Conservation (phyloP, 2,888 invertebrate genomes). For the Hedychridium roseum region DNA sequence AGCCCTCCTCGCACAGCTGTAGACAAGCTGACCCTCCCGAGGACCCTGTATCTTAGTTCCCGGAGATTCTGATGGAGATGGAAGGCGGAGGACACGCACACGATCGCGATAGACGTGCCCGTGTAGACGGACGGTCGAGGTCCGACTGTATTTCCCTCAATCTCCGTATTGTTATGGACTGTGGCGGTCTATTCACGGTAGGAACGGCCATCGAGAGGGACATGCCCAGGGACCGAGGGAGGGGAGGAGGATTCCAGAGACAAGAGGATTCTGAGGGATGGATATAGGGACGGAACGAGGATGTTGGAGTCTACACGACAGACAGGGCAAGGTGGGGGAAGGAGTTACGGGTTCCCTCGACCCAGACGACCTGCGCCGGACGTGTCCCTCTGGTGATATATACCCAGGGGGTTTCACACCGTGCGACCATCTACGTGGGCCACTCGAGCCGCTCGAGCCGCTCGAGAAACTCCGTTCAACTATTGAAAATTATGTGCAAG, state of each 20-base stretch:
- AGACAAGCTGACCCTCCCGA: too few relatives aligned
- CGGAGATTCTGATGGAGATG: too few relatives aligned
- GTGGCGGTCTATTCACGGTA: constrained; percentile 1
- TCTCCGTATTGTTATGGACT: constrained; percentile 32
- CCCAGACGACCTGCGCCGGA: constrained; percentile 43
- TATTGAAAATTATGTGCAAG: constrained; percentile 43
- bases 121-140: too few relatives aligned
- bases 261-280: not conserved
- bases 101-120: too few relatives aligned
- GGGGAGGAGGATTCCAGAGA: too few relatives aligned
- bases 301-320: too few relatives aligned
- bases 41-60: too few relatives aligned
- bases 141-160: constrained; percentile 24
- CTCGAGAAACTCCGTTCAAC: constrained; percentile 13
- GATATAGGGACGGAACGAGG: not conserved
- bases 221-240: too few relatives aligned
- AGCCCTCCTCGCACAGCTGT: too few relatives aligned
- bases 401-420: constrained; percentile 20
- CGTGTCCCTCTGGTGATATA: constrained; percentile 45
- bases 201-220: too few relatives aligned
- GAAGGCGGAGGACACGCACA: too few relatives aligned
- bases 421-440: constrained; percentile 7
- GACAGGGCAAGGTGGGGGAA: too few relatives aligned
- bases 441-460: constrained; percentile 8
- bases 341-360: constrained; percentile 46